Base-by-base conservation (phyloP, 35 echinoderm and acorn worm species). In the Antedon bifida region DNA sequence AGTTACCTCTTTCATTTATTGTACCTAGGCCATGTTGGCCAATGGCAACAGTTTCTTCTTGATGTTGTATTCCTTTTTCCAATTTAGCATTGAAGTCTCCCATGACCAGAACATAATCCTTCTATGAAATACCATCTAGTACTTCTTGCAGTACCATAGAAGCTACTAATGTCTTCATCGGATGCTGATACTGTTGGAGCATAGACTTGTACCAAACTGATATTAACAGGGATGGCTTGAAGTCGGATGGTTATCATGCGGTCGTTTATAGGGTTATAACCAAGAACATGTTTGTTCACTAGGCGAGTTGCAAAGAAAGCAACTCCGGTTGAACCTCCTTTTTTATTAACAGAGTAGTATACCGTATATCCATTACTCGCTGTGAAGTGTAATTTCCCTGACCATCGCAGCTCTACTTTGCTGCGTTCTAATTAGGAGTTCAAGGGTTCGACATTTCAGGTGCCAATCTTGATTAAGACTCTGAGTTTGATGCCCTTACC, bases 271-370 rank as follows among this genome's bases (percentile, higher is more conserved):
- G 76, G 76, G 76, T 30, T 78, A 78, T 78, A 78, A 10, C 76
- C 30, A 78, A 78, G 76, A 78, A 78, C 76, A 78, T 78, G 76
- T 78, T 30, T 78, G 33, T 78, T 78, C 76, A 78, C 11, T 29
- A 26, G 33, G 30, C 76, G 30, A 78, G 26, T 78, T 78, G 76
- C 76, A 78, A 78, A 78, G 76, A 78, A 78, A 30, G 76, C 30
- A 78, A 78, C 76, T 14, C 11, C 76, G 30, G 26, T 78, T 29
- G 76, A 78, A 29, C 30, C 76, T 78, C 76, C 12, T 78, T 78
- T 78, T 30, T 78, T 32, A 78, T 78, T 78, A 32, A 14, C 76
- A 78, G 76, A 78, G 76, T 78, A 78, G 33, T 78, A 78, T 32
- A 78, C 76, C n/a, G n/a, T n/a, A n/a, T n/a, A n/a, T n/a, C n/a